Evolutionary conservation across 2,113 vertebrate genomes (phyloP), one percentile per base, ranked within the genome.

Genomic region (Neofelis nebulosa): DNA sequence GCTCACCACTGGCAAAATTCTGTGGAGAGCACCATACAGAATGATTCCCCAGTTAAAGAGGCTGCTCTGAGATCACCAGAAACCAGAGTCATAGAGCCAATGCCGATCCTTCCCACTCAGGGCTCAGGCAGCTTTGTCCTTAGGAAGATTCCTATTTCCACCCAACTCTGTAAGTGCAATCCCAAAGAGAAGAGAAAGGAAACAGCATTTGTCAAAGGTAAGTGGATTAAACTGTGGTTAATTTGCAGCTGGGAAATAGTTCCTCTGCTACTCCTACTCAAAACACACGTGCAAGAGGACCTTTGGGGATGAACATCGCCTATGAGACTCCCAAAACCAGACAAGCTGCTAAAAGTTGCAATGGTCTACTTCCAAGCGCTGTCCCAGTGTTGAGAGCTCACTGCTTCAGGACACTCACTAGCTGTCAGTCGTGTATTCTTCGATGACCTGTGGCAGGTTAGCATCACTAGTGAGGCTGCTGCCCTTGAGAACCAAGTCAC

Each of bases 151-250:
- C 12, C 41, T 52, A 7, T 79, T 74, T 36, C 61, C 25, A 65
- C 45, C 8, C 57, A 91, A 23, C 29, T 41, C 68, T 23, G 9
- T 23, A 33, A 66, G 31, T 50, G 14, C 50, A 50, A 55, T 66
- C 41, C 36, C 71, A 52, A 57, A 91, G 61, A 61, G 65, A 50
- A 52, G 86, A 88, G 50, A 82, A 88, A 85, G 50, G 36, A 69
- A 65, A 48, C 33, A 2, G 25, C 25, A 19, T 7, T 0, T 57
- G 27, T 4, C n/a, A 7, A 76, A 85, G 10, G 11, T 29, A 57
- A 33, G 87, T 18, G 57, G 21, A 61, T 61, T 61, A 61, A 61
- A 61, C 57, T 36, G 13, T 38, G 74, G 14, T n/a, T 15, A 96
- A 33, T 82, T 29, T 38, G 48, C 15, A 45, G 5, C 13, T 13